Evolutionary conservation across 1,140 invertebrate species (phyloP), one percentile per base, ranked within the genome.

Genomic region (Drosophila nigrodunni): DNA sequence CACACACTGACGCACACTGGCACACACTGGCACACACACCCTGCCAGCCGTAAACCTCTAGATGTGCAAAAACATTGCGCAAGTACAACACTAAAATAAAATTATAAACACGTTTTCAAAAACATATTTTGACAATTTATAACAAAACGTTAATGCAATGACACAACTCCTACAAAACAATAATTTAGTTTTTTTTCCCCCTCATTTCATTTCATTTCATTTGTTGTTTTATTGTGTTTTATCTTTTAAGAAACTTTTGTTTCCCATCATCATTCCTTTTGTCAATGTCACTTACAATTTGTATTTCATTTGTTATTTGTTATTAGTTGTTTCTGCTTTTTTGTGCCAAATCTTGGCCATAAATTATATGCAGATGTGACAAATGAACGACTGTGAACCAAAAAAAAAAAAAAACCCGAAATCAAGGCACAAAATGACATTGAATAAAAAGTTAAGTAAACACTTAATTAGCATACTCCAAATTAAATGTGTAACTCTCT

Each of bases 351-450:
- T 77, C 54, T 54, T 59, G 25, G 43, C 47, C 70, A 74, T 74
- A 77, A 80, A 77, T 74, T 65, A 77, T 68, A 60, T 50, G 54
- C 44, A 74, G 74, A 74, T 79, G 73, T 7, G 55, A 71, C 64
- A 66, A 66, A 59, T 55, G 25, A 30, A 50, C 59, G 41, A 44
- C 41, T 61, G 21, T 44, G 41, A 6, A 25, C 2, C 0, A 25
- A 4, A 4, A 25, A 25, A 25, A 4, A 50, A 54, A 71, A 67
- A 69, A 43, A 43, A 25, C 25, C 37, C 25, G 34, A 60, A 68
- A 49, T 13, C 46, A 67, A 55, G 47, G 41, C 39, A n/a, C 25
- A 49, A 54, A 64, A 41, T 68, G 59, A 57, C 65, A 73, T 77
- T 80, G 75, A 59, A 61, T 25, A 47, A 62, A 65, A 43, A 34